Conservation (phyloP, 2,888 invertebrate genomes). For the Heteropelma amictum region DNA sequence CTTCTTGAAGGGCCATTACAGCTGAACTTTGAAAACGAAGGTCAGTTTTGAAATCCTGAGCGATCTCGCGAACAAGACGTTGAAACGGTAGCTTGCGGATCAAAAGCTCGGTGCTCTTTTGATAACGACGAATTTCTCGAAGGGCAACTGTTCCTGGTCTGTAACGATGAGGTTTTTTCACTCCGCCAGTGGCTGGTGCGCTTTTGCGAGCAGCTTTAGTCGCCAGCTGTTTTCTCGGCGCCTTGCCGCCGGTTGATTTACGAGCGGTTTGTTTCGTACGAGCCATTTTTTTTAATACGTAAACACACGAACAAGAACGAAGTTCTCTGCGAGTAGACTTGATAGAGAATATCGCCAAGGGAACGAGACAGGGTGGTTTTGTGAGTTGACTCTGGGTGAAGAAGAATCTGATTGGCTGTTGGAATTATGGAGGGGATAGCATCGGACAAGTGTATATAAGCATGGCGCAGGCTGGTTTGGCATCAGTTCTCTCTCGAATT, state of each 20-base stretch:
- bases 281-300: too few species aligned
- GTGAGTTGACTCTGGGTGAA: too few species aligned
- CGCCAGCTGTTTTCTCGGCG: slow-evolving; percentile 85
- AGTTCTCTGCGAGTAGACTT: too few species aligned
- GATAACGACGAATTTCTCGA: slow-evolving; percentile 85
- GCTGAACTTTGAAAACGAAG: slow-evolving; percentile 86
- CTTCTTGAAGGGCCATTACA: slow-evolving; percentile 84
- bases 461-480: too few species aligned
- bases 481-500: too few species aligned
- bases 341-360: too few species aligned
- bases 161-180: slow-evolving; percentile 86
- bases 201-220: slow-evolving; percentile 86
- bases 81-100: slow-evolving; percentile 87
- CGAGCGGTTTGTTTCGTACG: slow-evolving; percentile 86
- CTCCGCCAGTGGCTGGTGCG: slow-evolving; percentile 84
- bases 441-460: too few species aligned
- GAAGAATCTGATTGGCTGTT: too few species aligned
- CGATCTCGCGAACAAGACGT: slow-evolving; percentile 85
- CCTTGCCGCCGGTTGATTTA: slow-evolving; percentile 86
- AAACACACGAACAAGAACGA: too few species aligned
- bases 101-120: slow-evolving; percentile 86
- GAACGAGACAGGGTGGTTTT: too few species aligned
- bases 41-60: slow-evolving; percentile 87
- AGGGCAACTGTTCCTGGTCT: slow-evolving; percentile 85
- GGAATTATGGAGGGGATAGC: too few species aligned